A percentile compares a stretch with the other conserved stretches of the same genome.
Conservation (phyloP, 2,797 vertebrate species). For the Graptemys geographica region DNA sequence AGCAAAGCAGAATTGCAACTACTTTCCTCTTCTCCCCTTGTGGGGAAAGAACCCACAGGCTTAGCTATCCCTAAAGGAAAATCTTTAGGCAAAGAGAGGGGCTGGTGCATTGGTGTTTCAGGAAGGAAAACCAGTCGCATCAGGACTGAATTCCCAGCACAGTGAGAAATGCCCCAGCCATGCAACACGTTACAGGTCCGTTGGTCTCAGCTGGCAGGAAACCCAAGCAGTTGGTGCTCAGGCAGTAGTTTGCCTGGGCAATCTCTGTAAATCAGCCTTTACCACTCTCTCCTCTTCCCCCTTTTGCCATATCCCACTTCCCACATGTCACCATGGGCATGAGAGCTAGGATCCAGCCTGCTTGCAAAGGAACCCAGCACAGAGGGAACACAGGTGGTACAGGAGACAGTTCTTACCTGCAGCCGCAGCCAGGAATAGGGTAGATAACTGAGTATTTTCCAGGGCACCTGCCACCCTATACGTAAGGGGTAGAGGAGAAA, state of each 20-base stretch:
- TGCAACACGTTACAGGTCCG: accelerated
- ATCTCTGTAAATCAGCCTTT: background rate
- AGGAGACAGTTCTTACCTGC: background rate
- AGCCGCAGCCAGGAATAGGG: background rate
- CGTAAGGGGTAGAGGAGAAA: background rate
- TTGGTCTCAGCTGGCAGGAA: background rate
- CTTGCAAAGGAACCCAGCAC: background rate
- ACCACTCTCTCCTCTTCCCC: background rate
- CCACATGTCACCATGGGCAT: background rate
- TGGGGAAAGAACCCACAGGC: background rate
- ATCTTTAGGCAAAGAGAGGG: background rate
- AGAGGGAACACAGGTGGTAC: background rate
- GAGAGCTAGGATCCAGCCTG: background rate
- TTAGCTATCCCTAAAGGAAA: background rate
- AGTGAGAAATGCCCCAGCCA: accelerated
- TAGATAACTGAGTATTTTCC: background rate
- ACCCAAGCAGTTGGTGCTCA: no score
- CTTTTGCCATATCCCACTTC: background rate
- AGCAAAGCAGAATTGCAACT: background rate
- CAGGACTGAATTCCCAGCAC: background rate
- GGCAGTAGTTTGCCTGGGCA: background rate
- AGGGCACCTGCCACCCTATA: background rate
- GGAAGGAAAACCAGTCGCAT: background rate
- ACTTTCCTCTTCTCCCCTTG: background rate
- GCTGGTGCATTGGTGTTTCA: background rate